These are phyloP conservation scores for Mythimna lalbum DNA, from an alignment of 2,888 invertebrate species.

Conservation along the genomic window DNA sequence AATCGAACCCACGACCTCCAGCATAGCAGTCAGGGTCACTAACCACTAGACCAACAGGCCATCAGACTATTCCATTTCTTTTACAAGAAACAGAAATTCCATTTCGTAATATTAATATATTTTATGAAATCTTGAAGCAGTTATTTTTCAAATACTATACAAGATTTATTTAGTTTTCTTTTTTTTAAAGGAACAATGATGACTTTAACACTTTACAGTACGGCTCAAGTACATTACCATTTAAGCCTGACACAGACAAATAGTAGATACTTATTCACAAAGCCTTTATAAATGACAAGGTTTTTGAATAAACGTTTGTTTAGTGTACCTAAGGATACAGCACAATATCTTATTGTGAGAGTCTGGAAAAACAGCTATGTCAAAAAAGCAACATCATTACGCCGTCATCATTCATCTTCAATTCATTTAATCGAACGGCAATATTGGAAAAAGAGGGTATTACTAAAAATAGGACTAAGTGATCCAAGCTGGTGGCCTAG, in stretches of 20 bases:
- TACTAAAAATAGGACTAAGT: slow-evolving; percentile 19
- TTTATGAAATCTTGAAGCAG: not conserved
- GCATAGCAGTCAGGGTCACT: too few relatives aligned
- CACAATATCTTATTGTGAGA: slow-evolving; percentile 22
- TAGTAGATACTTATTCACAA: slow-evolving; percentile 9
- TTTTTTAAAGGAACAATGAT: slow-evolving; percentile 3
- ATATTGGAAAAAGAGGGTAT: slow-evolving; percentile 9
- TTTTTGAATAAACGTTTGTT: slow-evolving; percentile 3
- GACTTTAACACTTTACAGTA: not conserved
- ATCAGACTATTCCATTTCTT: too few relatives aligned
- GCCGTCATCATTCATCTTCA: slow-evolving; percentile 29
- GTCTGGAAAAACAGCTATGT: slow-evolving; percentile 13
- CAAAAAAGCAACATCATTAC: slow-evolving; percentile 28
- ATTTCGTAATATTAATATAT: not conserved
- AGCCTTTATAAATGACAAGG: slow-evolving; percentile 1
- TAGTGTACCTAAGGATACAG: not conserved
- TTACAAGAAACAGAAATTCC: too few relatives aligned
- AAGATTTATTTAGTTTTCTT: not conserved
- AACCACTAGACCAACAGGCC: too few relatives aligned
- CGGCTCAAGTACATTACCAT: not conserved
- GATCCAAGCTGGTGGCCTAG: not conserved
- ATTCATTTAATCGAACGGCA: slow-evolving; percentile 22
- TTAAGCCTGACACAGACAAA: slow-evolving; percentile 8
- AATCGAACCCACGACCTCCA: too few relatives aligned
- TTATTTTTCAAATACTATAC: not conserved